Conservation (phyloP, 2,888 invertebrate genomes). For the Lithophane leautieri region DNA sequence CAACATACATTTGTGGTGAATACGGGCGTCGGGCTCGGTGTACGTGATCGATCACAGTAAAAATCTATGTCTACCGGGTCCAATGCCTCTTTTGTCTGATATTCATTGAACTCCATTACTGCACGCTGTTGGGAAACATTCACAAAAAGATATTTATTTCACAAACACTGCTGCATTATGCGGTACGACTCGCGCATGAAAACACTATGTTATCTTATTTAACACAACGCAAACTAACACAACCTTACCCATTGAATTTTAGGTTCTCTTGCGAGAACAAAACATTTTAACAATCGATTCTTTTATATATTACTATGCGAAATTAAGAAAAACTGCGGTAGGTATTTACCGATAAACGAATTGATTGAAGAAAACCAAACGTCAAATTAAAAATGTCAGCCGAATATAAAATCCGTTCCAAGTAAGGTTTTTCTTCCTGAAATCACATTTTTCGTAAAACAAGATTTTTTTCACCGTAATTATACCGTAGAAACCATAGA, state of each 20-base stretch:
- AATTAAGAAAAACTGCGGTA: slow-evolving; percentile 69
- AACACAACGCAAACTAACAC: slow-evolving; percentile 43
- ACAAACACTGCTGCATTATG: slow-evolving; percentile 73
- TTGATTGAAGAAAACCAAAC: slow-evolving; percentile 73
- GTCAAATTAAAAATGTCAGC: slow-evolving; percentile 76
- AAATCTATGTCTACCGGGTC: slow-evolving; percentile 83
- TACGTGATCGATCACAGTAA: slow-evolving; percentile 81
- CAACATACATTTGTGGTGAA: slow-evolving; percentile 84
- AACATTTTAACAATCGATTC: slow-evolving; percentile 76
- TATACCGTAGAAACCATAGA: too few species aligned
- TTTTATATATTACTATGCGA: slow-evolving; percentile 51
- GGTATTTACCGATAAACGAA: slow-evolving; percentile 68
- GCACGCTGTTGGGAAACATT: slow-evolving; percentile 84
- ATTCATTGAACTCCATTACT: slow-evolving; percentile 89
- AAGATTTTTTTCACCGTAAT: not conserved
- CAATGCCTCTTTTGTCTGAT: slow-evolving; percentile 84
- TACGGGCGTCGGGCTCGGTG: slow-evolving; percentile 84
- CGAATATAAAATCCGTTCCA: slow-evolving; percentile 61
- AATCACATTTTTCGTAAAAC: not conserved
- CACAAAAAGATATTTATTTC: slow-evolving; percentile 74
- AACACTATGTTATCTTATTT: slow-evolving; percentile 59
- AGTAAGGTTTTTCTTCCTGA: slow-evolving; percentile 10
- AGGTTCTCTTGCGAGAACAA: slow-evolving; percentile 89
- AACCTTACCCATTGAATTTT: slow-evolving; percentile 87
- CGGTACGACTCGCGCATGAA: slow-evolving; percentile 60